These are phyloP conservation scores for Amphimallon solstitiale DNA, from an alignment of 2,888 invertebrate genomes.

Conservation along the genomic window DNA sequence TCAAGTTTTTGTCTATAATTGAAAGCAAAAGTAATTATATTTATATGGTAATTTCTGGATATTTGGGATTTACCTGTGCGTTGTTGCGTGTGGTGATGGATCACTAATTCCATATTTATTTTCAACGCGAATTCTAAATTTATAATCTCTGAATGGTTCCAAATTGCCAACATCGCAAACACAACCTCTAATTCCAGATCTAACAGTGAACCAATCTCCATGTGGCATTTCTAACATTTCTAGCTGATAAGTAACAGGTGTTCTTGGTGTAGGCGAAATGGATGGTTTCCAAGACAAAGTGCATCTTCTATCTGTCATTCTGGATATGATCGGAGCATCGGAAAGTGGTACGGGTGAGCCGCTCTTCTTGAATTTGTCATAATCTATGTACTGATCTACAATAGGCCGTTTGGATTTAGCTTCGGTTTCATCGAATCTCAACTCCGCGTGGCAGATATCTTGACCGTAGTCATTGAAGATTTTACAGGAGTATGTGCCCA, in stretches of 20 bases:
- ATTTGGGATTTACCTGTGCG: constrained; percentile 67
- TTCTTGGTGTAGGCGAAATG: constrained; percentile 82
- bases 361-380: constrained; percentile 82
- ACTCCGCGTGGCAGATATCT: constrained; percentile 80
- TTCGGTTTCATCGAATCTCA: constrained; percentile 79
- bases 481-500: constrained; percentile 85
- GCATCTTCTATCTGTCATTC: constrained; percentile 89
- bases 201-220: constrained; percentile 92
- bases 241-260: constrained; percentile 93
- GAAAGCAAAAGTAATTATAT: not conserved
- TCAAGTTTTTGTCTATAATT: constrained; percentile 74
- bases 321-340: constrained; percentile 91
- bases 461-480: constrained; percentile 88
- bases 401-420: constrained; percentile 73
- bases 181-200: constrained; percentile 86
- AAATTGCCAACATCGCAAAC: constrained; percentile 90
- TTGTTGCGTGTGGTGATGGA: constrained; percentile 90
- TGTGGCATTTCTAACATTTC: constrained; percentile 94
- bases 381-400: constrained; percentile 84
- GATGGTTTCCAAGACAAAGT: constrained; percentile 95
- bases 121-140: constrained; percentile 94
- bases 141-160: constrained; percentile 93
- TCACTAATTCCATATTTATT: constrained; percentile 97
- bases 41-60: not conserved
- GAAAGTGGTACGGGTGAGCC: constrained; percentile 89